These are phyloP conservation scores for Sebastes minor DNA, from an alignment of 2,797 vertebrate genomes.

Conservation along the genomic window DNA sequence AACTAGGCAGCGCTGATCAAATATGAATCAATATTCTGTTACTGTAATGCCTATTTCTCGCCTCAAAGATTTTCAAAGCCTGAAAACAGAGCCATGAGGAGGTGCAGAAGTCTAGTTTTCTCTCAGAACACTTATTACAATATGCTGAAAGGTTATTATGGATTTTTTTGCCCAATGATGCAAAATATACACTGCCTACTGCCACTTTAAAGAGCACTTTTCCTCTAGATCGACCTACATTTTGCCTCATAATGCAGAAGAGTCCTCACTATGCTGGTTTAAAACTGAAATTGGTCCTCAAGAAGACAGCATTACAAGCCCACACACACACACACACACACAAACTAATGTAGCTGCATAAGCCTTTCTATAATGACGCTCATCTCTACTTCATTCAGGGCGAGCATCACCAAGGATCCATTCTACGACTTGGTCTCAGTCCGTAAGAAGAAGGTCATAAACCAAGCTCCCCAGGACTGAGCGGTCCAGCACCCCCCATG, in stretches of 20 bases:
- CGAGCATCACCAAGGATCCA: conserved; percentile 93
- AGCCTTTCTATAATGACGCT: neutral
- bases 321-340: neutral
- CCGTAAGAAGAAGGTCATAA: conserved; percentile 93
- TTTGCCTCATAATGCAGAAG: neutral
- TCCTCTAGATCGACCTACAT: neutral
- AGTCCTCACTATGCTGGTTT: neutral
- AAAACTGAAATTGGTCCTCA: neutral
- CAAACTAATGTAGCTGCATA: too few species aligned
- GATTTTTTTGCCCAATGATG: too few species aligned
- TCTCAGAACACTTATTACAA: too few species aligned
- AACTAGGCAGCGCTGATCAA: too few species aligned
- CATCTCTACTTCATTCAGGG: conserved; percentile 76
- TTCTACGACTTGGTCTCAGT: conserved; percentile 95
- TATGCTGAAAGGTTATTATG: too few species aligned
- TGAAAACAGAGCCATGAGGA: too few species aligned
- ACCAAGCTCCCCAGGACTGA: conserved; percentile 73
- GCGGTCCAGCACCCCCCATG: neutral
- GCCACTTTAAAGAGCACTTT: too few species aligned
- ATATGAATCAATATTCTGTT: too few species aligned
- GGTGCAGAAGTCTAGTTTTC: too few species aligned
- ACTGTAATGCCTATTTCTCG: too few species aligned
- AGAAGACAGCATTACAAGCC: neutral
- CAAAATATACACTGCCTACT: too few species aligned
- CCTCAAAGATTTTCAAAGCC: too few species aligned